Evolutionary conservation across 1,140 invertebrate genomes (phyloP).

Genomic region (Drosophila saltans): DNA sequence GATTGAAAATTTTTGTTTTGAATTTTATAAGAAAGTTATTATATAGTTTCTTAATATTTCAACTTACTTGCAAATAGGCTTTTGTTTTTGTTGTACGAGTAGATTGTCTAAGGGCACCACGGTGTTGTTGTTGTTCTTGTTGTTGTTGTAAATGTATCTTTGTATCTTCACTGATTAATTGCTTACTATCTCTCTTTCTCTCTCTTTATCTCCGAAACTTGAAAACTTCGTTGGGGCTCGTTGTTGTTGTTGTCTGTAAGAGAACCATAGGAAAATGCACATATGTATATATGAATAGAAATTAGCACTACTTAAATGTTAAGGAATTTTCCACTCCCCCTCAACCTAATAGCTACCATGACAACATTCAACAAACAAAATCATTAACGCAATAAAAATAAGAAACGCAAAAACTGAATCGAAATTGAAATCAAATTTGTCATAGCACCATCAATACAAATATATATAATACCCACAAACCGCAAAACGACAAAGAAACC

Average conservation of each 20-base stretch:
- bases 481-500: constrained; percentile 1
- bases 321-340: constrained; percentile 4
- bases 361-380: constrained; percentile 46
- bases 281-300: constrained; percentile 8
- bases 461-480: background rate
- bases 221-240: constrained; percentile 43
- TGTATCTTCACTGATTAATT: constrained; percentile 14
- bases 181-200: background rate
- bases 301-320: constrained; percentile 17
- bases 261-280: background rate
- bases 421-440: constrained; percentile 33
- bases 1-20: too few species aligned
- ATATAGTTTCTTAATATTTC: background rate
- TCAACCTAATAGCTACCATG: constrained; percentile 29
- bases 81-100: constrained; percentile 40
- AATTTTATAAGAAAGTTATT: too few species aligned
- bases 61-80: constrained; percentile 47
- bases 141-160: constrained; percentile 23
- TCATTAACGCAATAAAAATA: constrained; percentile 48
- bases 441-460: constrained; percentile 3
- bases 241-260: constrained; percentile 13
- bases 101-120: constrained; percentile 68
- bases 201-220: too few species aligned
- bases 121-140: constrained; percentile 47
- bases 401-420: constrained; percentile 7